Evolutionary conservation across 2,113 vertebrate species (phyloP).

Genomic region (Pterocles orientalis): DNA sequence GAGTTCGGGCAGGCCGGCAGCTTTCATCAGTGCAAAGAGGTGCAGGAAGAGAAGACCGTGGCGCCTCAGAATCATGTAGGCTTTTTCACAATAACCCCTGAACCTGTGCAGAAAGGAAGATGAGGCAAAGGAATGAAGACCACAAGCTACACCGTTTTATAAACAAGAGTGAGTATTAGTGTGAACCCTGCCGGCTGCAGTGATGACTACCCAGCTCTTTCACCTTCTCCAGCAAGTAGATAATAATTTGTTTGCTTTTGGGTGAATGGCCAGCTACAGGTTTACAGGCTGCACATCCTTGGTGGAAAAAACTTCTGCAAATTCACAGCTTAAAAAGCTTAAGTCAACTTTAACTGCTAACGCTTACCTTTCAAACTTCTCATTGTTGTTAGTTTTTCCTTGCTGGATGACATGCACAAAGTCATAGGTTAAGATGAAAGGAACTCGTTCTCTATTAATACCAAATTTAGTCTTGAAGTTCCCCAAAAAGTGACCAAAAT

Average conservation of each 20-base stretch:
- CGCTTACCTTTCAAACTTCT: constrained; percentile 94
- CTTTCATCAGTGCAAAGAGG: constrained; percentile 96
- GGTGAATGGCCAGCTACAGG: not conserved
- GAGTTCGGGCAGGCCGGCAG: constrained; percentile 95
- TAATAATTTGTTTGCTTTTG: not conserved
- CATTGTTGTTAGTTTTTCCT: constrained; percentile 92
- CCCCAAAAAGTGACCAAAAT: constrained; percentile 97
- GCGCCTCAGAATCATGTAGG: constrained; percentile 93
- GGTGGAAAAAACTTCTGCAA: not conserved
- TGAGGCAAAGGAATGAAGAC: not conserved
- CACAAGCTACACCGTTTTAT: fast-evolving
- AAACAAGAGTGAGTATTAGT: fast-evolving
- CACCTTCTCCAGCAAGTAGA: not conserved
- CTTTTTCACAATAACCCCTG: constrained; percentile 90
- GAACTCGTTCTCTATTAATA: constrained; percentile 96
- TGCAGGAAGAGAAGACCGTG: constrained; percentile 95
- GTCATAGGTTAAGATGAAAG: constrained; percentile 97
- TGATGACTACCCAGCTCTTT: not conserved
- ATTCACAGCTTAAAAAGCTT: not conserved
- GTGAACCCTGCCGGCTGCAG: not conserved
- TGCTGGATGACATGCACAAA: constrained; percentile 98
- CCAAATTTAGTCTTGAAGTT: constrained; percentile 99
- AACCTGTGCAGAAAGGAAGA: constrained; percentile 77
- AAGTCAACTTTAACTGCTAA: not conserved
- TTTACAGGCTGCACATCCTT: not conserved